Base-by-base conservation (phyloP, 2,113 vertebrate genomes). In the Platycercus adscitus region DNA sequence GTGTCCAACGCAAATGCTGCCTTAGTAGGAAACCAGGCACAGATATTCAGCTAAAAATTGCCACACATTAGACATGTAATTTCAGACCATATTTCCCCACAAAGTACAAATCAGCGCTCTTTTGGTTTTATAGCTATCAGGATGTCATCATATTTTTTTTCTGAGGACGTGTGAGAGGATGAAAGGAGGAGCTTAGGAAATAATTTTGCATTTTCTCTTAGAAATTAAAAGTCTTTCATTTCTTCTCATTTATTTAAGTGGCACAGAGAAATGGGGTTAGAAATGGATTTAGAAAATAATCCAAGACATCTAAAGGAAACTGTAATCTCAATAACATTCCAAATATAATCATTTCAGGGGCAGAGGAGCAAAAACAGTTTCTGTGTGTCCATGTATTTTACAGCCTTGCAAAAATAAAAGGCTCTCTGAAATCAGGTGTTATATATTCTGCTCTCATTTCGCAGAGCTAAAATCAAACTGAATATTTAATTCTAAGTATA, bases 401-500 rank as follows among this genome's bases (percentile, higher is more conserved):
- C 58, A 89, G 85, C 56, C 84, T 72, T 58, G 61, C 23, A 77
- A 68, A 88, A 93, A 60, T 12, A 52, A 20, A 75, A 68, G 76
- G 52, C 52, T 9, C 49, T 87, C 92, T 75, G 88, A 84, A 94
- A 94, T 90, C 93, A 84, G 86, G 82, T 87, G 86, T 88, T 93
- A 94, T 11, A 70, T 49, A 96, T 96, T 94, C 52, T 7, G 24
- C 72, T 93, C 90, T 95, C 93, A 84, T 90, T 88, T 91, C 64
- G 66, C 69, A 93, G 61, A 86, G 76, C 83, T 75, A 80, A 95
- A 96, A 93, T 92, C 92, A 96, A 97, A 96, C 90, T 29, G 95
- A 96, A 92, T 96, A 96, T 96, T 93, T 96, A 94, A 96, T 95
- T 93, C 82, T 56, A 68, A 81, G 92, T 56, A 95, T 91, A 94